Evolutionary conservation across 2,113 vertebrate genomes (phyloP), one percentile per base, ranked within the genome.

Genomic region (Ophiodon elongatus): DNA sequence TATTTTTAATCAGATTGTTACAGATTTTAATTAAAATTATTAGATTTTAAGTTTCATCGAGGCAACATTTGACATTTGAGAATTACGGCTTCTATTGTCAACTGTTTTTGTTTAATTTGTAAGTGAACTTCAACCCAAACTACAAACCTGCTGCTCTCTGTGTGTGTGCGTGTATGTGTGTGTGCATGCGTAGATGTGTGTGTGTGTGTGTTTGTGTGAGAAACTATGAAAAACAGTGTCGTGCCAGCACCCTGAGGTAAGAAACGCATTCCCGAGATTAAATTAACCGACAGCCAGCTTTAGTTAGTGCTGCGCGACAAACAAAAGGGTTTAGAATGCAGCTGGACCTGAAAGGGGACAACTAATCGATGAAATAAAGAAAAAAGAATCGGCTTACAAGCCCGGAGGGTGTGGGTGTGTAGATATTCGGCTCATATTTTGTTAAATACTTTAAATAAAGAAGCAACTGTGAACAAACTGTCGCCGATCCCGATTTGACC

Each of bases 301-400:
- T 6, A n/a, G 14, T 4, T 25, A 8, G 14, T 10, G 47, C 41
- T 27, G 33, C 60, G 62, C 25, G 3, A 27, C 13, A 25, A 14
- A 63, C 25, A 37, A 33, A 17, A 27, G 17, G 0, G 0, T 6
- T 2, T 3, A 79, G 71, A 88, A 86, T 82, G 85, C 25, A 11
- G 78, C 59, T 3, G 10, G 63, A 80, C 90, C 85, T 71, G 85
- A 84, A 73, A 25, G 29, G 70, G 63, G 37, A 73, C 45, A 72
- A 52, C 39, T 2, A 1, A 59, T 14, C 17, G 0, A 13, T 19
- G 11, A 57, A 10, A 47, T 50, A 47, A 54, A n/a, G 11, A 45
- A 52, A 14, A 25, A 76, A 19, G 4, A 41, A 21, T 47, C 25
- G 0, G 21, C 7, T 50, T n/a, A 11, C 31, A 62, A 9, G 19